Evolutionary conservation across 1,140 invertebrate genomes (phyloP).

Genomic region (Cataglyphis hispanica): DNA sequence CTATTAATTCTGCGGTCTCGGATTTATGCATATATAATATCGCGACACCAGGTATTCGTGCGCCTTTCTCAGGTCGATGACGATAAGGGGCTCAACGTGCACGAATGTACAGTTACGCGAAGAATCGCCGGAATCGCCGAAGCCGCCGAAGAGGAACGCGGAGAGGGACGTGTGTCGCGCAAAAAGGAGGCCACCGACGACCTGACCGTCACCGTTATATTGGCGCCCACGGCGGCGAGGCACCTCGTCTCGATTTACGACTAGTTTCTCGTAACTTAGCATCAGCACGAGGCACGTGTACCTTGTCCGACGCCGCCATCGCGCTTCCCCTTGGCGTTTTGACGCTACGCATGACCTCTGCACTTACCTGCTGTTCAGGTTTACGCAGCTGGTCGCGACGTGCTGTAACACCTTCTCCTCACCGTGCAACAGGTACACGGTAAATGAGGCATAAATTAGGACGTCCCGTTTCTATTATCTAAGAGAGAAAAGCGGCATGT

Average conservation of each 20-base stretch:
- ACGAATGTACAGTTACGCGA: constrained; percentile 82
- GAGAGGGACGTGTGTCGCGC: constrained; percentile 57
- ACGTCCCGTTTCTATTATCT: background rate
- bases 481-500: constrained; percentile 2
- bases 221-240: constrained; percentile 80
- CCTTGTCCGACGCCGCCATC: constrained; percentile 26
- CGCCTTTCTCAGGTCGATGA: constrained; percentile 40
- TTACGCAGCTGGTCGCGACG: constrained; percentile 57
- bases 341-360: constrained; percentile 71
- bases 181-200: constrained; percentile 83
- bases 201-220: constrained; percentile 84
- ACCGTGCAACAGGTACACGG: constrained; percentile 46
- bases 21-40: constrained; percentile 34
- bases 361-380: constrained; percentile 69
- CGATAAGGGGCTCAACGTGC: constrained; percentile 50
- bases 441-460: constrained; percentile 51
- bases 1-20: background rate
- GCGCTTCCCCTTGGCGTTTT: constrained; percentile 42
- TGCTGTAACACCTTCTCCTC: background rate
- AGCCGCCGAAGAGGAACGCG: constrained; percentile 34
- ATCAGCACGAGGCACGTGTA: constrained; percentile 60
- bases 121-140: constrained; percentile 51
- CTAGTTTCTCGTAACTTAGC: constrained; percentile 72
- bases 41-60: constrained; percentile 43
- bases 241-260: constrained; percentile 79